Base-by-base conservation (phyloP, 1,140 invertebrate species). In the Drosophila pallidifrons region DNA sequence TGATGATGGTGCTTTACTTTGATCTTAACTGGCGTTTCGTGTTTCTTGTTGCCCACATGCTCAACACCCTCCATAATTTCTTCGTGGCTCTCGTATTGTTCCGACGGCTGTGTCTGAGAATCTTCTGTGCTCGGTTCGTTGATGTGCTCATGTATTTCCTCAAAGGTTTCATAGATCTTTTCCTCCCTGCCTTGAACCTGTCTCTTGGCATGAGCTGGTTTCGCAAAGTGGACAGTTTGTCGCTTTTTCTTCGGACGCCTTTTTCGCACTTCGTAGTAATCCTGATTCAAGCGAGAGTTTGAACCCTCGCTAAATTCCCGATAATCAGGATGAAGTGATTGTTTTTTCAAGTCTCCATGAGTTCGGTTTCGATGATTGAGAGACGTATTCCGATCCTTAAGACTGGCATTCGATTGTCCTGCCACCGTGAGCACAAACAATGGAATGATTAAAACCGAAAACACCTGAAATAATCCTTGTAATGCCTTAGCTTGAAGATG, bases 1-100 rank as follows among this genome's bases (percentile, higher is more conserved):
- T 95, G 94, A 77, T 95, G 94, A 74, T 95, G 94, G 72, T 95
- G 94, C 75, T 94, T 95, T 52, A 95, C 93, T 87, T 94, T 94
- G 10, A 94, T 93, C 47, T 77, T 86, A 28, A 82, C 43, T 0
- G 45, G 67, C 0, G 11, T 11, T 7, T 68, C 66, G 8, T 63
- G 46, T 16, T 88, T 43, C 30, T 82, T 72, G 2, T 60, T 49
- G 13, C 65, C 49, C 1, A 11, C 46, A 1, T 35, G 54, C 2
- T 76, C 61, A 0, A 3, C 10, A 16, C 15, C 16, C 49, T 28
- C 49, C 2, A 49, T 20, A 10, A 66, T 32, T 3, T 79, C 57
- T 1, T 75, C 70, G 2, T 80, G 47, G 8, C 43, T 77, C 10
- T 75, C 76, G 2, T 67, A 57, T 13, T 64, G 69, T 13, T 88